Conservation (phyloP, 1,140 invertebrate genomes). For the Gryon sp. region DNA sequence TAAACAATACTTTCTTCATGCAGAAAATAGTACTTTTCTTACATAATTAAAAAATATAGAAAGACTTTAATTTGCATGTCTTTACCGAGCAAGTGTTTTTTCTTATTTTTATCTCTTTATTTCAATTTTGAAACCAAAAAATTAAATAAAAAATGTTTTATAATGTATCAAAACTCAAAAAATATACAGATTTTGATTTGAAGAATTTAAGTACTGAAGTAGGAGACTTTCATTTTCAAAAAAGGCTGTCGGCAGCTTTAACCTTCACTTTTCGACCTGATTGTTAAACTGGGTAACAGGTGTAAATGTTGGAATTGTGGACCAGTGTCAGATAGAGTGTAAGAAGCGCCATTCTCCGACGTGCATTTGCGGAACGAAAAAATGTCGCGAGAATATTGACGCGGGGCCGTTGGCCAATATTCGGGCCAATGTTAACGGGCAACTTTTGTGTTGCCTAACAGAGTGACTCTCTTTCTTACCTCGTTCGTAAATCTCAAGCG, state of each 20-base stretch:
- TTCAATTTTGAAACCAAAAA: no score
- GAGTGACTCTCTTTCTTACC: constrained; percentile 29
- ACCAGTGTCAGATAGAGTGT: constrained; percentile 68
- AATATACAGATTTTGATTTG: no score
- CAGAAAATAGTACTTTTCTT: no score
- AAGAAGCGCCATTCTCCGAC: constrained; percentile 54
- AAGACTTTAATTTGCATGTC: no score
- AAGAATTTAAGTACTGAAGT: not conserved
- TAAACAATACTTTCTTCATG: no score
- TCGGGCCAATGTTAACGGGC: constrained; percentile 74
- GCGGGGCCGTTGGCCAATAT: constrained; percentile 74
- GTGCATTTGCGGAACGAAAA: constrained; percentile 32
- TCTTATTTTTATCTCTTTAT: no score
- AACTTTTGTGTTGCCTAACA: constrained; percentile 68
- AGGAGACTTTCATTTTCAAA: constrained; percentile 34
- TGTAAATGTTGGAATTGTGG: constrained; percentile 71
- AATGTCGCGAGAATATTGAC: constrained; percentile 22
- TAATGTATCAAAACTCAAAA: no score
- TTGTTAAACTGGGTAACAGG: constrained; percentile 54
- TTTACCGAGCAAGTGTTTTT: no score
- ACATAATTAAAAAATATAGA: no score
- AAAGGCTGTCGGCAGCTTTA: constrained; percentile 21
- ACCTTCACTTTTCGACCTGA: constrained; percentile 59
- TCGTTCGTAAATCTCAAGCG: constrained; percentile 29
- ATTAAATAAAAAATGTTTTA: no score